phyloP scores from a whole-genome alignment of 2,888 invertebrate genomes.

The Adineta ricciae region DNA sequence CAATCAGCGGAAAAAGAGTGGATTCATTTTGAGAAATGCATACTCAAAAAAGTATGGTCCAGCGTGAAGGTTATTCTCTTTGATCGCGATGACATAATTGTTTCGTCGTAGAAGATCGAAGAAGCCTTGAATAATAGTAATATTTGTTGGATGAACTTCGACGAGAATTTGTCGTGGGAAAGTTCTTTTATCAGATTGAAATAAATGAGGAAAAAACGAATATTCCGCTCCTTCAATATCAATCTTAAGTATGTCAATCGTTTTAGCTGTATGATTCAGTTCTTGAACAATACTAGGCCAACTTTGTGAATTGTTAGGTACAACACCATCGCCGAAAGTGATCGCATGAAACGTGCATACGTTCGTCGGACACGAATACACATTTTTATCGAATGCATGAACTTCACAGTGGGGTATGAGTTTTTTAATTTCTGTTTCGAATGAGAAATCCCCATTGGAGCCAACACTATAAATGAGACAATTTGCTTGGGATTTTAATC shows the following conservation, averaged over 20 bases:
- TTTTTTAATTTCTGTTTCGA: neutral
- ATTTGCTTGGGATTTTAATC: neutral
- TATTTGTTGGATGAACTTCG: neutral
- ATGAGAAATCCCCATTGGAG: neutral
- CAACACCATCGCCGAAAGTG: neutral
- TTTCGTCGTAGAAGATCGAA: no score
- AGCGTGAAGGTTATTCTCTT: no score
- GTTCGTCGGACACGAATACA: neutral
- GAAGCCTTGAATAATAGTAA: neutral
- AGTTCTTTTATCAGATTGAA: neutral
- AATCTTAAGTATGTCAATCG: neutral
- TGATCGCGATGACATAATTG: no score
- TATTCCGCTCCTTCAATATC: neutral
- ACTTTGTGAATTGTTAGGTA: neutral
- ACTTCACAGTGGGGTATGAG: neutral
- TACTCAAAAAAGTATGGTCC: no score
- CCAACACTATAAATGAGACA: neutral
- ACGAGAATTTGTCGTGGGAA: neutral
- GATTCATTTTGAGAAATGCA: no score
- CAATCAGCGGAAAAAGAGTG: no score
- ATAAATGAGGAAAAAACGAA: neutral
- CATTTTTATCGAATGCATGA: neutral
- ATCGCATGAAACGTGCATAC: neutral
- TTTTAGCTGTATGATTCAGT: neutral
- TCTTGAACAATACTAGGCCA: neutral